Evolutionary conservation across 2,113 vertebrate species (phyloP).

Genomic region (Paralichthys olivaceus): DNA sequence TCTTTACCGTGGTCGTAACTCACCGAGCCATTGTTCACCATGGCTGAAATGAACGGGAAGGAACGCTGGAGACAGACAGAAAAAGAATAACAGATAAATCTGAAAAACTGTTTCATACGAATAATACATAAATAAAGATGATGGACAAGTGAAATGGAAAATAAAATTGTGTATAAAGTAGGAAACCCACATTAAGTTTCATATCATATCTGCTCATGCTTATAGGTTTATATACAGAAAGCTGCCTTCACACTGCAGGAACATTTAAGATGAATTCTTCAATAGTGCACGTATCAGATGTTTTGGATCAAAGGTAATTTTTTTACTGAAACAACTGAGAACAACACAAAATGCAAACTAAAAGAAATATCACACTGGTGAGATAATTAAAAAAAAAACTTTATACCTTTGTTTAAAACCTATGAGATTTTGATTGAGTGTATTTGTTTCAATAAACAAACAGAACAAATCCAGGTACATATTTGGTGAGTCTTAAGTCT

Average conservation of each 20-base stretch:
- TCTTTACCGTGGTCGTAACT: conserved; percentile 96
- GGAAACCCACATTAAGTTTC: neutral
- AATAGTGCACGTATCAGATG: too few species aligned
- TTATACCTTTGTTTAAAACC: too few species aligned
- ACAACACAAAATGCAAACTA: too few species aligned
- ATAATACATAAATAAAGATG: neutral
- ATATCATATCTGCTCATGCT: neutral
- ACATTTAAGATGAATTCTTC: too few species aligned
- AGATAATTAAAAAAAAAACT: too few species aligned
- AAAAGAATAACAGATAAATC: neutral
- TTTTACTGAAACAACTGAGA: too few species aligned
- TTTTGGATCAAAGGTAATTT: too few species aligned
- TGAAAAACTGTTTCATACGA: neutral
- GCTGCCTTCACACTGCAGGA: neutral
- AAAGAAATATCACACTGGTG: too few species aligned
- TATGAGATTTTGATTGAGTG: too few species aligned
- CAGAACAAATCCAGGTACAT: too few species aligned
- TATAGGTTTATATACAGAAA: neutral
- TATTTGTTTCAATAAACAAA: too few species aligned
- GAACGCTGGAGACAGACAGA: conserved; percentile 83
- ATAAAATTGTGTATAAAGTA: neutral
- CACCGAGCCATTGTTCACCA: conserved; percentile 97
- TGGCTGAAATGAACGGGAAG: conserved; percentile 95
- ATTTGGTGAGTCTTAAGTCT: too few species aligned
- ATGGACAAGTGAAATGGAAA: neutral